phyloP scores from a whole-genome alignment of 2,113 vertebrate genomes.

The Hippocampus mohnikei region DNA sequence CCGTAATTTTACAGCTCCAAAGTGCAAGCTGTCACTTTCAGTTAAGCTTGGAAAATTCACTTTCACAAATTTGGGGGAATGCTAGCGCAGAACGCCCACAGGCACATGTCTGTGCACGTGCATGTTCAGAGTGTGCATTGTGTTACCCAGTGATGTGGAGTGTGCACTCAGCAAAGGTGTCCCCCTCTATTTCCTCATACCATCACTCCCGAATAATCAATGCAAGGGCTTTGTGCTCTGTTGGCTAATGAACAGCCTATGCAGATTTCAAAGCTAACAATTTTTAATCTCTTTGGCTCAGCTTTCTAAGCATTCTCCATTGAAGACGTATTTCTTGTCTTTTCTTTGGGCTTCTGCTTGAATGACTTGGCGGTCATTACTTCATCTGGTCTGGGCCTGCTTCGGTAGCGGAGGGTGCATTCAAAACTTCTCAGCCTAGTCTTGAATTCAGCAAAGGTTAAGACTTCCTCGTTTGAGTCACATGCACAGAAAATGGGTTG shows the following conservation, averaged over 20 bases:
- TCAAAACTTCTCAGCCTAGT: too few species aligned
- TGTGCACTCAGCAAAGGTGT: constrained; percentile 62
- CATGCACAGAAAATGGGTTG: too few species aligned
- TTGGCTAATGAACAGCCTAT: constrained; percentile 49
- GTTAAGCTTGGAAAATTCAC: constrained; percentile 25
- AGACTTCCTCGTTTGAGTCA: too few species aligned
- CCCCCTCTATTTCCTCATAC: constrained; percentile 35
- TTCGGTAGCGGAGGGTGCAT: too few species aligned
- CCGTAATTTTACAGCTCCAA: constrained; percentile 35
- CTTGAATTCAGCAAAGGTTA: too few species aligned
- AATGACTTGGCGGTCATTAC: too few species aligned
- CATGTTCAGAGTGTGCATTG: constrained; percentile 1
- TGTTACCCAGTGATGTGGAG: constrained; percentile 32
- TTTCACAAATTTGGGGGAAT: constrained; percentile 10
- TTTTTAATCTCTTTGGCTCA: constrained; percentile 21
- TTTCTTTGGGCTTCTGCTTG: too few species aligned
- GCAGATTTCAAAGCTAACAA: constrained; percentile 29
- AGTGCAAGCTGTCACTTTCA: constrained; percentile 14
- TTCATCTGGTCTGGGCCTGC: too few species aligned
- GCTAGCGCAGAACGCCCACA: constrained; percentile 11
- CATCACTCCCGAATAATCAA: constrained; percentile 50
- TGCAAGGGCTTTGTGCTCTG: constrained; percentile 26
- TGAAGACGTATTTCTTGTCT: too few species aligned
- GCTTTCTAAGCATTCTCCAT: too few species aligned
- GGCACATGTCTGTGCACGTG: constrained; percentile 33